These are phyloP conservation scores for Fissipunctia ypsillon DNA, from an alignment of 2,888 invertebrate genomes.

Conservation along the genomic window DNA sequence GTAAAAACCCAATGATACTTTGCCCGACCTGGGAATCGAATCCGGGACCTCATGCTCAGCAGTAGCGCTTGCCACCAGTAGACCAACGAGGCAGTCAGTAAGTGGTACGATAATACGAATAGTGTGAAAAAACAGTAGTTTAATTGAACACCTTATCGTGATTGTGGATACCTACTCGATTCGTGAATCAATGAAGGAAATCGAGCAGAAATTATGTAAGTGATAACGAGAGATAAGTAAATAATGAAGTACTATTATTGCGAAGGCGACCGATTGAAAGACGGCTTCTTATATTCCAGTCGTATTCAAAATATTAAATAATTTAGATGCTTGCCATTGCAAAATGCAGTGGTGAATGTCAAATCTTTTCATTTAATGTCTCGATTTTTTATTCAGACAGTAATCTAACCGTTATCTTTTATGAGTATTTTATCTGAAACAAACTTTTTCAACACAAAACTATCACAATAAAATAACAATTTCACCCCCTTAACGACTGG, in stretches of 20 bases:
- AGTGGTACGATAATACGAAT: neutral
- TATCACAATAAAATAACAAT: slow-evolving; percentile 10
- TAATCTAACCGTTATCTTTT: neutral
- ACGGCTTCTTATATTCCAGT: too few species aligned
- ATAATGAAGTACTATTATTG: neutral
- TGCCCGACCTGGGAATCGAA: neutral
- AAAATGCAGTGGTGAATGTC: neutral
- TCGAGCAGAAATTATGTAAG: slow-evolving; percentile 27
- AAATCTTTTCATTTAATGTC: neutral
- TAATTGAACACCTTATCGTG: neutral
- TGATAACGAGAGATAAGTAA: slow-evolving; percentile 14
- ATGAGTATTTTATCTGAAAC: slow-evolving; percentile 7
- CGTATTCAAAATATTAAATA: neutral
- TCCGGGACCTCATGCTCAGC: neutral
- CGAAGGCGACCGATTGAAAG: neutral
- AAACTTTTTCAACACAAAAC: slow-evolving; percentile 5
- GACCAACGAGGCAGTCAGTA: neutral
- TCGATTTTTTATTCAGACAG: neutral
- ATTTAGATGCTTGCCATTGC: neutral
- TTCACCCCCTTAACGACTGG: slow-evolving; percentile 20
- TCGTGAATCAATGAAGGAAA: slow-evolving; percentile 20
- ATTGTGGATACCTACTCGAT: slow-evolving; percentile 13
- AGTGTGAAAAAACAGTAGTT: neutral
- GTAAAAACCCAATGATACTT: neutral
- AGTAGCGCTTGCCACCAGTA: neutral